phyloP scores from a whole-genome alignment of 2,113 vertebrate genomes.

The Propithecus coquereli region DNA sequence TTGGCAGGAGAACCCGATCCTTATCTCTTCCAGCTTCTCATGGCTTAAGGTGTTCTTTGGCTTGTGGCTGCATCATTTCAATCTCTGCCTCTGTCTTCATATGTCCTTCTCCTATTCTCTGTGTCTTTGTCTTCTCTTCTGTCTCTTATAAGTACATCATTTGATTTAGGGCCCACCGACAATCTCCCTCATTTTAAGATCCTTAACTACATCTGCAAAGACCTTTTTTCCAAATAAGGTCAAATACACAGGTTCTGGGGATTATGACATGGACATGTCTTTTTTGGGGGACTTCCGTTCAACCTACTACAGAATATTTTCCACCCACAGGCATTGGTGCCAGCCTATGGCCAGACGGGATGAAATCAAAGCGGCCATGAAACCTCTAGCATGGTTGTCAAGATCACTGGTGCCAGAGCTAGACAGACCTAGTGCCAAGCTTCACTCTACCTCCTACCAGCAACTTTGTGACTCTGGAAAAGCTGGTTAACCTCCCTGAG shows the following conservation, averaged over 20 bases:
- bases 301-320: background rate
- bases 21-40: background rate
- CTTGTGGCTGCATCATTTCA: background rate
- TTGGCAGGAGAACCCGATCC: background rate
- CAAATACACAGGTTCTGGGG: background rate
- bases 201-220: background rate
- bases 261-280: background rate
- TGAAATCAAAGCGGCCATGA: background rate
- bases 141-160: background rate
- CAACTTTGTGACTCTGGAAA: background rate
- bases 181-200: background rate
- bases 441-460: background rate
- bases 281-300: background rate
- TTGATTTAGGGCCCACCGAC: background rate
- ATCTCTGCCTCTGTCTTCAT: background rate
- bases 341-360: background rate
- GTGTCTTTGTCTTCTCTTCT: background rate
- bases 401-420: background rate
- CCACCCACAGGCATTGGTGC: background rate
- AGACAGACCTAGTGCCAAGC: background rate
- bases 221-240: background rate
- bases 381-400: background rate
- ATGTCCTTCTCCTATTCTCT: background rate
- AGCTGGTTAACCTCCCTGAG: background rate
- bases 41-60: background rate